These are phyloP conservation scores for Montipora efflorescens DNA, from an alignment of 64 coral and sea anemone species.

Conservation along the genomic window DNA sequence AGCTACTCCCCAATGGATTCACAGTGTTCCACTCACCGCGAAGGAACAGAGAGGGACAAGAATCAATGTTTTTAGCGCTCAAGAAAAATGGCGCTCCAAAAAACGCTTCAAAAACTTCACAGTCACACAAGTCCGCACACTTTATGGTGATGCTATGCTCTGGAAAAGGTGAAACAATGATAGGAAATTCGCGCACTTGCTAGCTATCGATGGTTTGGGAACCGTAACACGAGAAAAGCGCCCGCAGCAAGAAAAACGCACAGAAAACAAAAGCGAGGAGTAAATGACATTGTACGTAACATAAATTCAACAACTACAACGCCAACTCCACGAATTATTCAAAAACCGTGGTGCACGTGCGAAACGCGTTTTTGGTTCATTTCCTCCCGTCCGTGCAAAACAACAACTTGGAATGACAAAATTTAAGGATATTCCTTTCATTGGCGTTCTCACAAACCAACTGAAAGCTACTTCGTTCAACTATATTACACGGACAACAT, in stretches of 20 bases:
- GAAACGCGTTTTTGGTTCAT: too few species aligned
- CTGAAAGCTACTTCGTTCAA: too few species aligned
- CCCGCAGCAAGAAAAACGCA: neutral
- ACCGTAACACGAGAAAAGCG: neutral
- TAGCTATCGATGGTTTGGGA: neutral
- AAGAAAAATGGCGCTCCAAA: slow-evolving; percentile 67
- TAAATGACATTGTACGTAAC: too few species aligned
- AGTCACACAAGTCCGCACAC: slow-evolving; percentile 52
- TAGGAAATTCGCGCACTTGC: neutral
- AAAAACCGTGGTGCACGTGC: too few species aligned
- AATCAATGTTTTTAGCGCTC: slow-evolving; percentile 36
- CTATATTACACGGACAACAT: too few species aligned
- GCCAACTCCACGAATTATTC: too few species aligned
- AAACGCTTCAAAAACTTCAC: slow-evolving; percentile 38
- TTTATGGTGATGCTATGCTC: slow-evolving; percentile 33
- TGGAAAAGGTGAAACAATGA: neutral
- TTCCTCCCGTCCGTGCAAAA: too few species aligned
- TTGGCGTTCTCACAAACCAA: too few species aligned
- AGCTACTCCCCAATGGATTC: slow-evolving; percentile 10
- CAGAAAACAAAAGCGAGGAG: neutral
- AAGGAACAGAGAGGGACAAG: neutral
- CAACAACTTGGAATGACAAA: too few species aligned
- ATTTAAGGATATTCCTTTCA: too few species aligned
- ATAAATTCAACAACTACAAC: too few species aligned
- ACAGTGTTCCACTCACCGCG: slow-evolving; percentile 45